Conservation (phyloP, 2,888 invertebrate species). For the Machimus rusticus region DNA sequence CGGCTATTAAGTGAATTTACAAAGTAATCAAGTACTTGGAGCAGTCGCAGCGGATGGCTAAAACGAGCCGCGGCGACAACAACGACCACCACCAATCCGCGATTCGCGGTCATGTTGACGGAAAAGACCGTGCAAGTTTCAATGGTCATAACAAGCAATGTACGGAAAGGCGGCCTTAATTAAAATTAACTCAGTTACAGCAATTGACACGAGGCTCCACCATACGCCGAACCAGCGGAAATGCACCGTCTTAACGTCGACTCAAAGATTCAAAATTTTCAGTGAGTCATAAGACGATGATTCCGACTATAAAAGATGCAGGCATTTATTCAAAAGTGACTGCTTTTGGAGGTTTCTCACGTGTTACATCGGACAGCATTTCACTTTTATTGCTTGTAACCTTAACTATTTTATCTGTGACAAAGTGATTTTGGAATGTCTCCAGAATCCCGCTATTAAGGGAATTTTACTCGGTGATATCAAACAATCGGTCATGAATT, state of each 20-base stretch:
- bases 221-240: neutral
- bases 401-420: neutral
- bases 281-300: neutral
- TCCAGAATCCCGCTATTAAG: conserved; percentile 6
- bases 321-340: neutral
- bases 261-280: neutral
- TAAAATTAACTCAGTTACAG: neutral
- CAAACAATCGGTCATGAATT: neutral
- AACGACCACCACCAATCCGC: neutral
- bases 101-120: conserved; percentile 10
- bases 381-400: conserved; percentile 5
- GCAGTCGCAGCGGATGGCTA: neutral
- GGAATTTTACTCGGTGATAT: neutral
- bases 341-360: neutral
- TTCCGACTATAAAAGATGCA: neutral
- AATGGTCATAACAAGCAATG: conserved; percentile 16
- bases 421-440: neutral
- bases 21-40: conserved; percentile 38
- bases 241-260: neutral
- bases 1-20: conserved; percentile 29
- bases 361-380: neutral
- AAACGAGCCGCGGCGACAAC: neutral
- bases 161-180: neutral
- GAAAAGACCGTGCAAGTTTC: neutral
- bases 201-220: neutral